Conservation (phyloP, 2,888 invertebrate species). For the Pyrochroa serraticornis region DNA sequence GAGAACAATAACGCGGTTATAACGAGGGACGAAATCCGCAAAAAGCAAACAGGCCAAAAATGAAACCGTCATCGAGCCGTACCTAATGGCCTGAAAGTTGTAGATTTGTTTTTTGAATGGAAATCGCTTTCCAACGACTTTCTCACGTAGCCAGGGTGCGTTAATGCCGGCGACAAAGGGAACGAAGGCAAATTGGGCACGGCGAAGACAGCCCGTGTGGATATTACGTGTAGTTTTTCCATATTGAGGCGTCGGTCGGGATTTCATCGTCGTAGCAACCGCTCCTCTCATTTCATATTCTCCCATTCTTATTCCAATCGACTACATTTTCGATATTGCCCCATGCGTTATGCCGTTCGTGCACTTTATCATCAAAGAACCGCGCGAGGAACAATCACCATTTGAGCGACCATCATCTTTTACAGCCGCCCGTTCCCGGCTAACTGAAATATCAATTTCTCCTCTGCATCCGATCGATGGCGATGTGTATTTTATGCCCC, state of each 20-base stretch:
- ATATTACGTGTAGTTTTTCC: not conserved
- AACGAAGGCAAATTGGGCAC: too few relatives aligned
- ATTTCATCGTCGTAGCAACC: conserved; percentile 21
- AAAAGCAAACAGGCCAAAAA: too few relatives aligned
- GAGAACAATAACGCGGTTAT: too few relatives aligned
- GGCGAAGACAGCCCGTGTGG: too few relatives aligned
- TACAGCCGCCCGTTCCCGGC: conserved; percentile 19
- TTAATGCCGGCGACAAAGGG: too few relatives aligned
- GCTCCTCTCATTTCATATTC: conserved; percentile 46
- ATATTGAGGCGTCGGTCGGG: conserved; percentile 12
- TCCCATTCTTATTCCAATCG: conserved; percentile 49
- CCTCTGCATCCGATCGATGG: conserved; percentile 20
- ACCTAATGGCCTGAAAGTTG: too few relatives aligned
- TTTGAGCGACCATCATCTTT: conserved; percentile 44
- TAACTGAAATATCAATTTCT: conserved; percentile 30
- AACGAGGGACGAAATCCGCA: too few relatives aligned
- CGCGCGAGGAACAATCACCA: conserved; percentile 48
- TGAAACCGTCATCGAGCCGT: too few relatives aligned
- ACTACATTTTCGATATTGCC: conserved; percentile 50
- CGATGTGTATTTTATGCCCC: conserved; percentile 18
- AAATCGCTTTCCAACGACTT: conserved; percentile 2
- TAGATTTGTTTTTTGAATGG: not conserved
- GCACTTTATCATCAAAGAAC: conserved; percentile 50
- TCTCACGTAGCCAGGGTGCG: not conserved
- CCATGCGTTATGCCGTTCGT: conserved; percentile 48